Percentiles rank a stretch among this genome's conserved stretches.
Evolutionary conservation across 2,797 vertebrate species (phyloP).

Genomic region (Uromys caudimaculatus): DNA sequence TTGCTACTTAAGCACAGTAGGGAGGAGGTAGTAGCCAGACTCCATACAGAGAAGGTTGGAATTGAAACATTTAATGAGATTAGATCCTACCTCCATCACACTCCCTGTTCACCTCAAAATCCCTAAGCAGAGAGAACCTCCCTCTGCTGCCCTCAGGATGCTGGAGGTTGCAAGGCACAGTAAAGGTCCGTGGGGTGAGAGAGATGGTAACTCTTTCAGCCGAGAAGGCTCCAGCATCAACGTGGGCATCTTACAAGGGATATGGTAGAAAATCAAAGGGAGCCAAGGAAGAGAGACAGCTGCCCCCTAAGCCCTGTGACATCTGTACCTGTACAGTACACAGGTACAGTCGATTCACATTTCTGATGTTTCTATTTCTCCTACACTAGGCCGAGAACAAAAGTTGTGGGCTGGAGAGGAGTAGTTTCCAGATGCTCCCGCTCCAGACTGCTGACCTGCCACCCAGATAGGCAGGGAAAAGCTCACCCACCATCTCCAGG

Average conservation of each 20-base stretch:
- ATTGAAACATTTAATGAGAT: neutral
- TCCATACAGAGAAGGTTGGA: neutral
- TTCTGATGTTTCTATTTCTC: neutral
- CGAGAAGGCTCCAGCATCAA: too few relatives aligned
- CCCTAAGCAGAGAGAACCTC: neutral
- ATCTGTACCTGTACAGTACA: neutral
- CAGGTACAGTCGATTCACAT: neutral
- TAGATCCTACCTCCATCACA: neutral
- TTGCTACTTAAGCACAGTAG: neutral
- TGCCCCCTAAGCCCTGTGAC: neutral
- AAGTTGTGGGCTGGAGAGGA: neutral
- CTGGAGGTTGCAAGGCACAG: neutral
- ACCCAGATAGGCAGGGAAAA: neutral
- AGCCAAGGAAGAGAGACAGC: neutral
- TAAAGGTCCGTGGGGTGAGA: neutral
- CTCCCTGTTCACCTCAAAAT: constrained; percentile 3
- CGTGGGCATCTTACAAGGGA: neutral
- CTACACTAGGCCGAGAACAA: neutral
- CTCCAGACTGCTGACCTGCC: neutral
- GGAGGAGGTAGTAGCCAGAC: neutral
- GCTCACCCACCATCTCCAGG: neutral
- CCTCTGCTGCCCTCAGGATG: neutral
- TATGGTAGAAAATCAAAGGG: neutral
- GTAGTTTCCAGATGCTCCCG: neutral
- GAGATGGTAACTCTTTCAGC: neutral